phyloP scores from a whole-genome alignment of 2,888 invertebrate genomes.

The Neoascia interrupta region DNA sequence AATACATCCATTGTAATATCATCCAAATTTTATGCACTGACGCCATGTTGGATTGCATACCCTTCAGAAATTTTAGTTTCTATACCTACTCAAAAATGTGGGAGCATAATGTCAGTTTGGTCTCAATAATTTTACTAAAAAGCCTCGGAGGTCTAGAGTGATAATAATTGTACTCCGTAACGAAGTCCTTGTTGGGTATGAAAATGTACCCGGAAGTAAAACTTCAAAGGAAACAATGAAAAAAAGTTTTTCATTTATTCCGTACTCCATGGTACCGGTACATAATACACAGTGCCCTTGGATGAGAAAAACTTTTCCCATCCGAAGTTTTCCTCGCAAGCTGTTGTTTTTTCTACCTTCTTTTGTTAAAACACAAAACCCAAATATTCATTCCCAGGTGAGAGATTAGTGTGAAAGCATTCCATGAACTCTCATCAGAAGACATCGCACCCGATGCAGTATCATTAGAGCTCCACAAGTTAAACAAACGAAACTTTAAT shows the following conservation, averaged over 20 bases:
- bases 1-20: too few species aligned
- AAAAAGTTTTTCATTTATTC: too few species aligned
- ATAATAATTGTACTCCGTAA: too few species aligned
- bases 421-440: constrained; percentile 13
- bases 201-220: too few species aligned
- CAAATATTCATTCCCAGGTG: constrained; percentile 16
- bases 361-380: not conserved
- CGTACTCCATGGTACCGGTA: not conserved
- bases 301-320: not conserved
- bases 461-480: constrained; percentile 35
- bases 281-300: not conserved
- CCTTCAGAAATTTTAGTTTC: too few species aligned
- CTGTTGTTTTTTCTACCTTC: not conserved
- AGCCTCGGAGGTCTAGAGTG: too few species aligned
- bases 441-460: constrained; percentile 27
- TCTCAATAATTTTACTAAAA: too few species aligned
- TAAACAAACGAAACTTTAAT: constrained; percentile 50
- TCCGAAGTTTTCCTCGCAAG: constrained; percentile 15
- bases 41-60: too few species aligned
- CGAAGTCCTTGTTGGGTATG: too few species aligned
- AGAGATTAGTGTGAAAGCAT: not conserved
- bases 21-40: too few species aligned
- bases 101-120: too few species aligned
- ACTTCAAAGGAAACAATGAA: not conserved
- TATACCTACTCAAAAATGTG: too few species aligned